Evolutionary conservation across 2,888 invertebrate genomes (phyloP).

Genomic region (Nesidiocoris tenuis): DNA sequence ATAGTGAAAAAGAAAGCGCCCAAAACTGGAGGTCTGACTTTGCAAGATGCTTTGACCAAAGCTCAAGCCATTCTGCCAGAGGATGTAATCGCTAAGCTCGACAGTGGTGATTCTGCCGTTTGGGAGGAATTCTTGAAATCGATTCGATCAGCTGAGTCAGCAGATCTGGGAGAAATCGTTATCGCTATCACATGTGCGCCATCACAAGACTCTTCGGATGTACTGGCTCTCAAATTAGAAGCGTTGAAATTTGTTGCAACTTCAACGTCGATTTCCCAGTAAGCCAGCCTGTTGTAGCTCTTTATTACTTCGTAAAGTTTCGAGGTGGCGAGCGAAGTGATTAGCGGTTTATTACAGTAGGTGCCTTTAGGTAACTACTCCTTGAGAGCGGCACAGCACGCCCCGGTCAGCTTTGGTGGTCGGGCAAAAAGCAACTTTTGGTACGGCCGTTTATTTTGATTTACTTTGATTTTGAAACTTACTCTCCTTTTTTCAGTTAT

Average conservation of each 20-base stretch:
- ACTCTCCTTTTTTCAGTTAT: too few relatives aligned
- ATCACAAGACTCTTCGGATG: neutral
- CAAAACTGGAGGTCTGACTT: conserved; percentile 53
- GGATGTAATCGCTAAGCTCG: conserved; percentile 66
- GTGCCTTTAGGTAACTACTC: too few relatives aligned
- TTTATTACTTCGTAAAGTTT: too few relatives aligned
- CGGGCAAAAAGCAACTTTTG: too few relatives aligned
- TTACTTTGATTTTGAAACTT: too few relatives aligned
- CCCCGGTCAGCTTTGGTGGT: too few relatives aligned
- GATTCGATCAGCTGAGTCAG: conserved; percentile 1
- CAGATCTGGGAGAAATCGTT: conserved; percentile 13
- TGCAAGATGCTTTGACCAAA: conserved; percentile 75
- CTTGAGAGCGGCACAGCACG: too few relatives aligned
- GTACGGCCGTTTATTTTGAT: too few relatives aligned
- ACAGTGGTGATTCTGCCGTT: conserved; percentile 82
- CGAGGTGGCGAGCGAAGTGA: too few relatives aligned
- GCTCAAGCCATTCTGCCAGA: conserved; percentile 66
- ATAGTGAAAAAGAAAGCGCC: conserved; percentile 50
- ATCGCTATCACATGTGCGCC: neutral
- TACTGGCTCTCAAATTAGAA: neutral
- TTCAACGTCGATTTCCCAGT: conserved; percentile 10
- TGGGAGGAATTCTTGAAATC: conserved; percentile 64
- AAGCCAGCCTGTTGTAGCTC: neutral
- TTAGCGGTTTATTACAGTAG: too few relatives aligned
- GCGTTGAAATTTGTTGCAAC: neutral